Evolutionary conservation across 1,140 invertebrate genomes (phyloP).

Genomic region (Paraescarpia echinospica): DNA sequence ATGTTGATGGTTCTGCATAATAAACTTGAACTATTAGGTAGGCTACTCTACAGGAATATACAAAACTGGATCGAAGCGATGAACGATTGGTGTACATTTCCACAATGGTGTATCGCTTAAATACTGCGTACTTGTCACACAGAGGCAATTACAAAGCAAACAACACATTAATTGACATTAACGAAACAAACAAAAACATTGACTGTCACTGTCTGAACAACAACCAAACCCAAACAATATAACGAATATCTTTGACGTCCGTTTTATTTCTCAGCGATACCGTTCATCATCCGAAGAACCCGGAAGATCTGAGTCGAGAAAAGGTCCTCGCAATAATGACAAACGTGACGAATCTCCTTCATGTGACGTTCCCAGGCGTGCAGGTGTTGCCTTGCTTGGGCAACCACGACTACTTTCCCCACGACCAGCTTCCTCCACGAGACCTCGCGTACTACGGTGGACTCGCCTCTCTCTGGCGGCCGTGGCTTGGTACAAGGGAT

Average conservation of each 20-base stretch:
- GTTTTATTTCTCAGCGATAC: not conserved
- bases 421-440: not conserved
- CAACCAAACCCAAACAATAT: not conserved
- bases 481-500: not conserved
- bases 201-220: not conserved
- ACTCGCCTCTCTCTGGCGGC: not conserved
- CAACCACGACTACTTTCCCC: slow-evolving; percentile 17
- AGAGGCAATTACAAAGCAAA: not conserved
- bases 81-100: not conserved
- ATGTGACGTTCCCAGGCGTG: not conserved
- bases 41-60: not conserved
- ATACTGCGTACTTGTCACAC: not conserved
- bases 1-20: too few relatives aligned
- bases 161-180: not conserved
- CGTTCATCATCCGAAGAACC: not conserved
- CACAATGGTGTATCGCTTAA: not conserved
- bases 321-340: not conserved
- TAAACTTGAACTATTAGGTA: too few relatives aligned
- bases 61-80: not conserved
- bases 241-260: not conserved
- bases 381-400: not conserved
- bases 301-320: not conserved
- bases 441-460: not conserved
- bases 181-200: not conserved
- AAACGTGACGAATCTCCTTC: slow-evolving; percentile 9